Conservation (phyloP, 2,113 vertebrate species). For the Protobothrops mucrosquamatus region DNA sequence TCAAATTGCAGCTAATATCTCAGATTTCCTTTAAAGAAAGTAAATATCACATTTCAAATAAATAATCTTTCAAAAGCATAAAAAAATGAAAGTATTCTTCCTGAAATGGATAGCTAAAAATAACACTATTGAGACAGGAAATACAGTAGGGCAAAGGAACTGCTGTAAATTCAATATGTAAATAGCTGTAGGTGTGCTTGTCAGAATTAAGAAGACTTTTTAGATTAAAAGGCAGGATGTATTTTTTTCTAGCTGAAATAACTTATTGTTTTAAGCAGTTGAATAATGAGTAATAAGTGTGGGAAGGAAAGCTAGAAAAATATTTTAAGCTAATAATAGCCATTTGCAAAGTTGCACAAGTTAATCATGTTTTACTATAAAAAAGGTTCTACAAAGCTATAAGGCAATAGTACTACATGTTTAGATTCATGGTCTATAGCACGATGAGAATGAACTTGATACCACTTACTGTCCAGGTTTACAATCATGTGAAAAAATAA, state of each 20-base stretch:
- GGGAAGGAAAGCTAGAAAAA: not conserved
- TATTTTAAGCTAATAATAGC: not conserved
- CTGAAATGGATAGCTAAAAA: not conserved
- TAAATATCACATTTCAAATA: conserved; percentile 19
- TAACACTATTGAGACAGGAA: not conserved
- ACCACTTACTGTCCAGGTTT: not conserved
- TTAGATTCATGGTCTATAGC: not conserved
- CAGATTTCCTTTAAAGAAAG: conserved; percentile 39
- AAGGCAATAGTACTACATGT: not conserved
- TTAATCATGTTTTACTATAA: not conserved
- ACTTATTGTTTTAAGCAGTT: not conserved
- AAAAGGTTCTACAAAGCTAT: not conserved
- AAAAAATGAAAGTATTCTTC: conserved; percentile 15
- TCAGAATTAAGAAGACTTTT: not conserved
- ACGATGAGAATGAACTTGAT: not conserved
- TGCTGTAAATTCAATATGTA: not conserved
- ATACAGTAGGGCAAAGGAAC: not conserved
- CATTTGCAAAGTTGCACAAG: not conserved
- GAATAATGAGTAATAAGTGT: not conserved
- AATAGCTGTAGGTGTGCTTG: not conserved
- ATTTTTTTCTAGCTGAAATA: not conserved
- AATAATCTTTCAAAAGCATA: conserved; percentile 26
- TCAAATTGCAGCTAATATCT: not conserved
- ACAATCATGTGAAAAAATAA: not conserved
- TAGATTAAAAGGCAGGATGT: not conserved